Evolutionary conservation across 2,113 vertebrate genomes (phyloP), one percentile per base, ranked within the genome.

Genomic region (Nettapus auritus): DNA sequence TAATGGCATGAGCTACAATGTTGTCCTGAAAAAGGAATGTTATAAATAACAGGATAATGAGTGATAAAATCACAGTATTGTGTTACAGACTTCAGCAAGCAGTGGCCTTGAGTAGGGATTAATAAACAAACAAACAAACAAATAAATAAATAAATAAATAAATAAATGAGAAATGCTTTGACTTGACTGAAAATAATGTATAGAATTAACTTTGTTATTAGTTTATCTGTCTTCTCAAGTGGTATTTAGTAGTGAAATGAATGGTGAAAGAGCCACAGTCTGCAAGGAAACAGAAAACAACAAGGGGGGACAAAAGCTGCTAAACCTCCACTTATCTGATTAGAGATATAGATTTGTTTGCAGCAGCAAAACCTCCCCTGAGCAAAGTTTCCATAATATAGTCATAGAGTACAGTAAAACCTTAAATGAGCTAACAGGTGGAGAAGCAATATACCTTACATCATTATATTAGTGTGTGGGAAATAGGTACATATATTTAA

Each of bases 111-210:
- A 55, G 17, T 25, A 63, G 6, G 11, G 6, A 83, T 17, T 1
- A n/a, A 55, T 77, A 2, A 63, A 64, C 5, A 33, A 81, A 48
- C 22, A 48, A 69, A 33, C 0, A n/a, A 22, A n/a, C 12, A 55
- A 62, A 1, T 1, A 2, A 63, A 64, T 6, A 33, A 81, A 48
- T 48, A 48, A 69, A 33, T 0, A n/a, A 22, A n/a, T 20, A 55
- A 62, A 1, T 1, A 42, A 46, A 28, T 9, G 0, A 50, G 1
- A 64, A 66, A 23, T 16, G 6, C 34, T 91, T 20, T 26, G 8
- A 29, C 16, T 64, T 70, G n/a, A 10, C 4, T 55, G 52, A 48
- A 79, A 78, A 55, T 9, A 55, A 8, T 2, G 5, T 19, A 71
- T 17, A 13, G 11, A 68, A 71, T 28, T 1, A 88, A 75, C 0